A percentile compares a stretch with the other conserved stretches of the same genome.
Conservation (phyloP, 2,888 invertebrate genomes). For the Lymantria dispar region DNA sequence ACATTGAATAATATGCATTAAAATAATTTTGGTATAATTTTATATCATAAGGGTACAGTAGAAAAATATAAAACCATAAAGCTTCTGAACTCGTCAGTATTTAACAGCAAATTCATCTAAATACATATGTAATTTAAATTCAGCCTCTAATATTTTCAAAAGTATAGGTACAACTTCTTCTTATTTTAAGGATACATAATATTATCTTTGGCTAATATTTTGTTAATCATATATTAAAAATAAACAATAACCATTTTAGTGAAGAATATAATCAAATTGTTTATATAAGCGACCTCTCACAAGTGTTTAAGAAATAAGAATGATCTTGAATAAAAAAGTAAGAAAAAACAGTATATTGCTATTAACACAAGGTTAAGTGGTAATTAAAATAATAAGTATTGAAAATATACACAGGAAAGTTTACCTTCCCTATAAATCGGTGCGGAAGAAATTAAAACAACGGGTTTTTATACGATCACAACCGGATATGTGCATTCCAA, state of each 20-base stretch:
- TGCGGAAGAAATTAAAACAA: constrained; percentile 13
- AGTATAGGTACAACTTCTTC: constrained; percentile 1
- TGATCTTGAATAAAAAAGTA: not conserved
- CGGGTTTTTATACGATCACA: constrained; percentile 12
- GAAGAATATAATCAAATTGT: constrained; percentile 3
- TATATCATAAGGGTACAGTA: constrained; percentile 1
- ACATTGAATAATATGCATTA: not conserved
- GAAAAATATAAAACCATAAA: not conserved
- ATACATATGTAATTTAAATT: not conserved
- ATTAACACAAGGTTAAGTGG: not conserved
- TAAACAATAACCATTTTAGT: not conserved
- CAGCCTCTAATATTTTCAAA: not conserved
- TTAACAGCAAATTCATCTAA: not conserved
- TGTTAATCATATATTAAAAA: constrained; percentile 23
- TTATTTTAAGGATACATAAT: constrained; percentile 17
- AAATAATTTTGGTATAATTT: constrained; percentile 1
- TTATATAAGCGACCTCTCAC: constrained; percentile 23
- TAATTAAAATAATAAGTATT: not conserved
- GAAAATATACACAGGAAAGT: not conserved
- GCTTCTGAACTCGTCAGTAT: not conserved
- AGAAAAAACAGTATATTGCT: too few species aligned
- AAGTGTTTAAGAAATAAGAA: not conserved
- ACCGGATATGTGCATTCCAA: constrained; percentile 16
- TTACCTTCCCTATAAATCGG: not conserved
- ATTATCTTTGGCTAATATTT: constrained; percentile 39